Base-by-base conservation (phyloP, 2,797 vertebrate genomes). In the Alosa sapidissima region DNA sequence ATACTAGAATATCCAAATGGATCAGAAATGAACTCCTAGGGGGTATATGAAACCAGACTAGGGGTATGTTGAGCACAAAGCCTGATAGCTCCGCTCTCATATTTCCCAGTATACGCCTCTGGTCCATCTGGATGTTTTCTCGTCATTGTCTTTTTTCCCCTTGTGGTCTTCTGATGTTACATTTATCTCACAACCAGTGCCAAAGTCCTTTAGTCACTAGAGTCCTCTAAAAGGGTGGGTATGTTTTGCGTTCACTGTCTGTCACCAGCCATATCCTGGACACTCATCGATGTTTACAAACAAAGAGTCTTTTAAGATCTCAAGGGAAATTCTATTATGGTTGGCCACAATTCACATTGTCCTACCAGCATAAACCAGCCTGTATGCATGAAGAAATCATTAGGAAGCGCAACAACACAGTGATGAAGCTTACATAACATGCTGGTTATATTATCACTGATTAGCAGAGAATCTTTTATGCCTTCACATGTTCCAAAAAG, bases 201-300 rank as follows among this genome's bases (percentile, higher is more conserved):
- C 68, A 36, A 5, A 85, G 62, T 24, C 8, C 7, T 81, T 52
- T 28, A 58, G 81, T 72, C 84, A 68, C 47, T 82, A 8, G 47
- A 41, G 28, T 36, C 60, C 58, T 48, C n/a, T 60, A 65, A 33
- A 84, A 28, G 41, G 9, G 3, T 0, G 36, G 33, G 68, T 7
- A 75, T 75, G 68, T 41, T 13, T 6, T 60, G 51, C 19, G 19
- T n/a, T 55, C 41, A 49, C 3, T 49, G 52, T 60, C 68, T 55
- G 36, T 62, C n/a, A 82, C 13, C 68, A 14, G 14, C 36, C 58
- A 48, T 81, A 41, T 51, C 58, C 19, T 10, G 36, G 16, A 24
- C 45, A 52, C 47, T 49, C 41, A 13, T 85, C 45, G 9, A 45
- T 85, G 33, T 82, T 85, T 85, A 85, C 48, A 82, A 84, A 84